Conservation (phyloP, 2,113 vertebrate genomes). For the Mionectes macconnelli region DNA sequence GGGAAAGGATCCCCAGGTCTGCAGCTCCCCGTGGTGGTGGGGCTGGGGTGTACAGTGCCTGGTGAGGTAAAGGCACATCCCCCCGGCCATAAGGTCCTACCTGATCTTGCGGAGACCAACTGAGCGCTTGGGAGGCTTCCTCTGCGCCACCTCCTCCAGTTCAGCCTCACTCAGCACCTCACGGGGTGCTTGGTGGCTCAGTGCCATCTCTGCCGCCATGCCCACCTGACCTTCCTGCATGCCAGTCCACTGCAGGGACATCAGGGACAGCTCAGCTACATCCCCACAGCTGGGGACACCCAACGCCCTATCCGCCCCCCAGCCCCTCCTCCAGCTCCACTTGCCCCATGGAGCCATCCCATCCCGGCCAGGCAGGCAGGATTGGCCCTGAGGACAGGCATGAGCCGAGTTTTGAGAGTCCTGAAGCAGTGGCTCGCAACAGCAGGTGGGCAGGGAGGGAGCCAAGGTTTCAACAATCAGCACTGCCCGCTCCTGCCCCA, state of each 20-base stretch:
- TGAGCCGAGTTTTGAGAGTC: neutral
- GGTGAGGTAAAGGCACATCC: neutral
- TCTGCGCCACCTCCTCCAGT: conserved; percentile 78
- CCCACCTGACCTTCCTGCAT: neutral
- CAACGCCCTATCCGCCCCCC: neutral
- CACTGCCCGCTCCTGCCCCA: neutral
- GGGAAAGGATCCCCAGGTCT: neutral
- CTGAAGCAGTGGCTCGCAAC: neutral
- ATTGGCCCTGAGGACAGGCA: neutral
- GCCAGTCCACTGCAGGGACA: neutral
- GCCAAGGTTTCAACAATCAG: accelerated
- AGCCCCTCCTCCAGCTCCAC: neutral
- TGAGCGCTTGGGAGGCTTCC: conserved; percentile 19
- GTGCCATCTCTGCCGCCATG: neutral
- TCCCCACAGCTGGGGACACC: accelerated
- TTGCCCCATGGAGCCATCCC: accelerated
- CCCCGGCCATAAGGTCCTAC: neutral
- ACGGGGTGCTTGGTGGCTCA: conserved; percentile 9
- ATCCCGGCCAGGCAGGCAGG: accelerated
- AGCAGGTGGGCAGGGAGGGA: neutral
- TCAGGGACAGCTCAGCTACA: neutral
- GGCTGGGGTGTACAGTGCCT: neutral
- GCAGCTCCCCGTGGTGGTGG: neutral
- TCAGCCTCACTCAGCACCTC: conserved; percentile 76
- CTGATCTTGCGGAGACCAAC: conserved; percentile 16